Base-by-base conservation (phyloP, 1,140 invertebrate species). In the Anoplophora glabripennis region DNA sequence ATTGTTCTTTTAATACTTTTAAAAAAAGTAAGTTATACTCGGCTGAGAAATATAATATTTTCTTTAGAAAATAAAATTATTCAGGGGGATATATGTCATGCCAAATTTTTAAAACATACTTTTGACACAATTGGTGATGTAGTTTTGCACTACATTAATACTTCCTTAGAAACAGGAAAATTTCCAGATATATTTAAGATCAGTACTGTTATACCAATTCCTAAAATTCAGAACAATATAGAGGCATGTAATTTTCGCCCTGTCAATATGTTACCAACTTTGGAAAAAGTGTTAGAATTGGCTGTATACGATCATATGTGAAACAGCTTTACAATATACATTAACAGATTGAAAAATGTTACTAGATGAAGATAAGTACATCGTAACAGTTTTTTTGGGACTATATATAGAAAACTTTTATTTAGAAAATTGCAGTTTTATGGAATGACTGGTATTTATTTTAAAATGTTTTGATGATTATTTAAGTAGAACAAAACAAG, bases 241-340 rank as follows among this genome's bases (percentile, higher is more conserved):
- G 11, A 48, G 12, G 21, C 46, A 48, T 33, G 46, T 48, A 28
- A 48, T 48, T 48, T 48, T 48, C 46, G 46, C n/a, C 33, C 33
- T 33, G 33, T 48, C 14, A 48, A 48, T 15, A 48, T 21, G 12
- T 33, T 34, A n/a, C 46, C 21, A 34, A 48, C 21, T 1, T 33
- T 48, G 28, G 8, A 33, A 48, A 48, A 48, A 48, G 46, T 48
- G 33, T 28, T 48, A 10, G 46, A 48, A 48, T 28, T 48, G 12
- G 41, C 41, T 9, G 41, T 3, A 14, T 15, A 44, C 14, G 5
- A 44, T 9, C 41, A 44, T 28, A 2, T 28, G 21, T 28, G 21
- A 28, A 28, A 28, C 21, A 3, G 21, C 21, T 28, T 28, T 28
- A 28, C 21, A 28, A 5, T 28, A 28, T 28, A 28, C 21, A 28